Percentiles rank a stretch among this genome's conserved stretches.
These are phyloP conservation scores for Nesometra sesokonis DNA, from an alignment of 35 echinoderm and acorn worm species.

Conservation along the genomic window DNA sequence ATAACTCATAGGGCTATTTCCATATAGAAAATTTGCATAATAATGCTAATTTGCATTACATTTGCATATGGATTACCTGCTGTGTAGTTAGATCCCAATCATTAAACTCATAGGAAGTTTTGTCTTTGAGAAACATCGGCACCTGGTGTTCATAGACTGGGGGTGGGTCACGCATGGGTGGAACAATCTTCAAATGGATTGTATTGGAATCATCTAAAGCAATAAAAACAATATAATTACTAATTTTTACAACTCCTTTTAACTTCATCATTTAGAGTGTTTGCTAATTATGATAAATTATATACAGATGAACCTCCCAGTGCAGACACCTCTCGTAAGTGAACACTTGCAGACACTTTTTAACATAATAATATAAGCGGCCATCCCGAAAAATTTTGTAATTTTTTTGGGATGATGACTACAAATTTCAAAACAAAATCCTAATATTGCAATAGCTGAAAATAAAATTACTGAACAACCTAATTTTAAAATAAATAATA, in stretches of 20 bases:
- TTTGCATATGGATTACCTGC: slow-evolving; percentile 39
- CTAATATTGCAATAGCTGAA: no score
- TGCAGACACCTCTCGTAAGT: no score
- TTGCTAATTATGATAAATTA: no score
- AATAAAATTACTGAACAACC: no score
- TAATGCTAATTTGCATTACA: background rate
- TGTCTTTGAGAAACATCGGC: slow-evolving; percentile 77
- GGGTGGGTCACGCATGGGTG: slow-evolving; percentile 39
- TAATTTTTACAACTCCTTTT: no score
- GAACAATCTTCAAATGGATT: slow-evolving; percentile 85
- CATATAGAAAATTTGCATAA: background rate
- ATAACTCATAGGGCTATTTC: background rate
- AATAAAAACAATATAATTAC: background rate
- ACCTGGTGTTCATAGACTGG: slow-evolving; percentile 91
- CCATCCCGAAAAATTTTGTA: no score
- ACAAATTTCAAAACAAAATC: no score
- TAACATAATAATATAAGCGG: background rate
- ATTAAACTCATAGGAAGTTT: slow-evolving; percentile 25
- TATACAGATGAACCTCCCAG: no score
- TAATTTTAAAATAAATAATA: no score
- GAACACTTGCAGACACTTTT: no score
- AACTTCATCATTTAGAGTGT: no score
- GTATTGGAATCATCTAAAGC: slow-evolving; percentile 99
- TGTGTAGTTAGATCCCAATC: slow-evolving; percentile 89
- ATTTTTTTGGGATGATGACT: no score